A percentile compares a stretch with the other conserved stretches of the same genome.
Conservation (phyloP, 2,113 vertebrate species). For the Sander vitreus region DNA sequence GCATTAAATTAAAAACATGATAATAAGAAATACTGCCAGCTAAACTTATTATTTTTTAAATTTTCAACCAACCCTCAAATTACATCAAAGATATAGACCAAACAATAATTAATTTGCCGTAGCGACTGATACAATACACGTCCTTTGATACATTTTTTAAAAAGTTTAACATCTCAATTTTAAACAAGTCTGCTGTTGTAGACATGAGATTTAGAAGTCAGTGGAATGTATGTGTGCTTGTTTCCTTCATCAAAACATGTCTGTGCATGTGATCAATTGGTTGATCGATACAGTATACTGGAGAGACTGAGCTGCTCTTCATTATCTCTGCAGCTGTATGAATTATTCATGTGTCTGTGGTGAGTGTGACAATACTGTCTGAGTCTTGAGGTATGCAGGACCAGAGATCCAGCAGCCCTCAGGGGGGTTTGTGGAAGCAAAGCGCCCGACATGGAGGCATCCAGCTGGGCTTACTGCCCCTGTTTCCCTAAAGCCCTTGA, state of each 20-base stretch:
- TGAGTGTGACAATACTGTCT: not conserved
- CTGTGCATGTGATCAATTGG: not conserved
- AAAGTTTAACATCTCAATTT: no score
- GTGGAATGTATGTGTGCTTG: no score
- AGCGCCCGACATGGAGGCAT: not conserved
- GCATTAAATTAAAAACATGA: conserved; percentile 20
- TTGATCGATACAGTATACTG: conserved; percentile 19
- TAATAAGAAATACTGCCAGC: conserved; percentile 24
- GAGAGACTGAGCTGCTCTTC: conserved; percentile 16
- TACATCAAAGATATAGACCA: not conserved
- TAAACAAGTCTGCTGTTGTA: no score
- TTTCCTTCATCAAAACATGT: no score
- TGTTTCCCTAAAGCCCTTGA: conserved; percentile 8
- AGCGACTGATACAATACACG: no score
- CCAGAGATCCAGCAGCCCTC: conserved; percentile 5
- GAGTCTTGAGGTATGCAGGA: conserved; percentile 5
- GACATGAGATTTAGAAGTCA: no score
- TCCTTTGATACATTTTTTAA: no score
- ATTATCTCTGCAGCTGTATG: conserved; percentile 2
- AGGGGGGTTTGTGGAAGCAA: conserved; percentile 14
- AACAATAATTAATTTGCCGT: no score
- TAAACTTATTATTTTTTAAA: not conserved
- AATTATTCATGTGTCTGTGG: conserved; percentile 16
- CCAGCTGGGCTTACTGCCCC: conserved; percentile 1
- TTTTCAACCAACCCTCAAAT: not conserved